A percentile compares a stretch with the other conserved stretches of the same genome.
These are phyloP conservation scores for Brenthis ino DNA, from an alignment of 2,888 invertebrate species.

Conservation along the genomic window DNA sequence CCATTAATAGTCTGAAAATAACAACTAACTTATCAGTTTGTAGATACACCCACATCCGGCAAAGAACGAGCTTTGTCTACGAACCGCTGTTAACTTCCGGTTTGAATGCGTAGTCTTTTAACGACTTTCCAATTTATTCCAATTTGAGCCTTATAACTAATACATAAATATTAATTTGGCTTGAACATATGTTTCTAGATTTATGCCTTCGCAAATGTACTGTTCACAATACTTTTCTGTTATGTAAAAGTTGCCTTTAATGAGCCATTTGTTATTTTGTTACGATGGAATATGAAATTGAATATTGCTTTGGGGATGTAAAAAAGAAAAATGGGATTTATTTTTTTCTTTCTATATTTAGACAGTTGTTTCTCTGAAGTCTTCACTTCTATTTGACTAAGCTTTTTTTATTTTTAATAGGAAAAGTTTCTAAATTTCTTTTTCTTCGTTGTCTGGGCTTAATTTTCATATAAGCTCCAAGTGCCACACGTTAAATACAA, in stretches of 20 bases:
- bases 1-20: constrained; percentile 36
- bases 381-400: not conserved
- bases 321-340: not conserved
- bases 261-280: constrained; percentile 54
- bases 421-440: too few relatives aligned
- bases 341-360: not conserved
- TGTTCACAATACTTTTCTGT: constrained; percentile 56
- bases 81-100: constrained; percentile 53
- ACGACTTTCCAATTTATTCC: constrained; percentile 45
- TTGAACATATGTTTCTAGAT: constrained; percentile 49
- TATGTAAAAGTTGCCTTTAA: constrained; percentile 59
- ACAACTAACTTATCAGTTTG: constrained; percentile 39
- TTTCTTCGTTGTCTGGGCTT: too few relatives aligned
- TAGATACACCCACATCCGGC: constrained; percentile 52
- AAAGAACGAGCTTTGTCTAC: constrained; percentile 56
- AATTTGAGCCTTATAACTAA: constrained; percentile 21
- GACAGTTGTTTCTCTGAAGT: not conserved
- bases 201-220: constrained; percentile 69
- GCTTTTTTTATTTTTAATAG: not conserved
- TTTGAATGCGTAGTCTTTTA: constrained; percentile 55
- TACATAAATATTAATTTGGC: constrained; percentile 16
- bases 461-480: too few relatives aligned
- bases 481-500: too few relatives aligned
- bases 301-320: constrained; percentile 15
- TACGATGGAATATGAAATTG: constrained; percentile 22